Evolutionary conservation across 92 coral and sea anemone species (phyloP).

Genomic region (Phymanthus crucifer): DNA sequence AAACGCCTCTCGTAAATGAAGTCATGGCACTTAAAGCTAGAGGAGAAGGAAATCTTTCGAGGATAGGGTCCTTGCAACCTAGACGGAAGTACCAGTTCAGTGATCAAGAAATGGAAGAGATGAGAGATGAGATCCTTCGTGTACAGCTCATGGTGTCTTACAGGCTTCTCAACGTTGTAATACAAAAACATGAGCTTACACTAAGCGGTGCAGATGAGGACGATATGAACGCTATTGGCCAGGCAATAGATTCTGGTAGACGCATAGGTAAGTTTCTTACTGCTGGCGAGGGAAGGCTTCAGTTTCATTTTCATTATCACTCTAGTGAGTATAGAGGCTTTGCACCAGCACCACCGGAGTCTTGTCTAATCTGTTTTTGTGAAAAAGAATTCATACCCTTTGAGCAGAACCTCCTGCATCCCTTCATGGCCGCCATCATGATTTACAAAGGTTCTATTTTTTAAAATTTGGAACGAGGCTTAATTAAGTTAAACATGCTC

Average conservation of each 20-base stretch:
- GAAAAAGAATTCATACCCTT: too few relatives aligned
- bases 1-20: background rate
- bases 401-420: too few relatives aligned
- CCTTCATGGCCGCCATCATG: too few relatives aligned
- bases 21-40: slow-evolving; percentile 8
- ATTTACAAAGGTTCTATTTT: too few relatives aligned
- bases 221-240: slow-evolving; percentile 18
- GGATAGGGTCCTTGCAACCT: too few relatives aligned
- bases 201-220: slow-evolving; percentile 20
- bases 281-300: too few relatives aligned
- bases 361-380: too few relatives aligned
- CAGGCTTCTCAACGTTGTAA: slow-evolving; percentile 44
- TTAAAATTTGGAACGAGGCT: too few relatives aligned
- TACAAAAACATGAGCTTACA: slow-evolving; percentile 22
- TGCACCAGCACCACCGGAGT: too few relatives aligned
- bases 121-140: slow-evolving; percentile 64
- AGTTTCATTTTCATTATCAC: too few relatives aligned
- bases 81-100: slow-evolving; percentile 6
- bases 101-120: slow-evolving; percentile 73
- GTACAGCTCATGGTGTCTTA: slow-evolving; percentile 46
- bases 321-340: too few relatives aligned
- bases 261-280: slow-evolving; percentile 41
- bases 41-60: background rate
- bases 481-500: too few relatives aligned
- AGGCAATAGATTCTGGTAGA: slow-evolving; percentile 46